Evolutionary conservation across 1,140 invertebrate species (phyloP), one percentile per base, ranked within the genome.

Genomic region (Drosophila tristis): DNA sequence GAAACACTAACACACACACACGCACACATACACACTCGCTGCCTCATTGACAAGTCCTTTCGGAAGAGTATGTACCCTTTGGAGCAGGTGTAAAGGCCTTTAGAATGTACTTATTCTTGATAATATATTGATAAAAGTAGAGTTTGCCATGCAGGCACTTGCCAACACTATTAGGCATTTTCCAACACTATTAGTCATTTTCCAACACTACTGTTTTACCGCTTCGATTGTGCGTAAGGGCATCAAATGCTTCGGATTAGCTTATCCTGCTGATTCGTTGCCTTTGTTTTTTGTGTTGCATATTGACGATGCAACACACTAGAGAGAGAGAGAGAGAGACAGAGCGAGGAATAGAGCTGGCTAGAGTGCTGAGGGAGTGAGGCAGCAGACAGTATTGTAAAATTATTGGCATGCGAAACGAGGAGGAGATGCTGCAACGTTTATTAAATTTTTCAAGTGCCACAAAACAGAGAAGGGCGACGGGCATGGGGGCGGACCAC

Each of bases 371-470:
- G 9, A 35, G 31, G 11, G 31, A 35, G 31, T 4, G 11, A 11
- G 35, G 4, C 9, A 11, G 9, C 11, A 13, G 9, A 39, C 4
- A 39, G 35, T 39, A 39, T 25, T 65, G 78, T 62, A 60, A 87
- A 87, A 87, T 86, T 86, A 86, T 86, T 86, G 82, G 82, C 82
- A 87, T 87, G 82, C 82, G 70, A 87, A 78, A 13, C 35, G 11
- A 13, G 35, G 35, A 39, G 35, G 35, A 13, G 82, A 82, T 86
- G 82, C 82, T 72, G 82, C 74, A 78, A 70, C 78, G 82, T 87
- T 86, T 87, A 86, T 86, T 86, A 86, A 86, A 87, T 86, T 86
- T 86, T 86, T 82, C 59, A 87, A 87, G 84, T 86, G 82, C 74
- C 78, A 62, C 68, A 67, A 75, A 55, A 67, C 49, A 59, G 59